Base-by-base conservation (phyloP, 2,888 invertebrate species). In the Tipula helvola region DNA sequence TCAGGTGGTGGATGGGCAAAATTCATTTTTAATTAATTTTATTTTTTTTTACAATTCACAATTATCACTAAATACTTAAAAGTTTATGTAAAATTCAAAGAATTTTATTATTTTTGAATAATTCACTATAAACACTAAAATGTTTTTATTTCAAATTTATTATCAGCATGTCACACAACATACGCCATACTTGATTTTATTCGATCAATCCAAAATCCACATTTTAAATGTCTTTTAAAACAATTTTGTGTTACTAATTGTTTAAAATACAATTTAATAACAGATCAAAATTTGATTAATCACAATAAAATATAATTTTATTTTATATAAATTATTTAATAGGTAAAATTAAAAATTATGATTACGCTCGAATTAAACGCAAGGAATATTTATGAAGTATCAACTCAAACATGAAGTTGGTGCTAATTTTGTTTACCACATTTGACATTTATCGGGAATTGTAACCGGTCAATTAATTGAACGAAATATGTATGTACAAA, bases 1-100 rank as follows among this genome's bases (percentile, higher is more conserved):
- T 91, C 91, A 88, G 91, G 90, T 83, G 89, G 89, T 87, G 89
- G 89, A 83, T 88, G 89, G 85, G 89, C 88, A 87, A 89, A 89
- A 86, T 89, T 89, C 89, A 89, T 89, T 87, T 83, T 88, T 4
- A 44, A 44, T 44, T 44, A 5, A 28, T 2, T 44, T 44, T 5
- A 10, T 44, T 83, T 83, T 83, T n/a, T 39, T 84, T 71, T 71
- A 16, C n/a, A 71, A 71, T 28, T 71, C 71, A 71, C 71, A 52
- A 52, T 7, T 39, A 39, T 5, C 52, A 52, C 52, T 44, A 44
- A 10, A 44, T 44, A 44, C 44, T 52, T 52, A 52, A 52, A 52
- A 52, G 10, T 44, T 12, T 57, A 57, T 57, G 5, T 18, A 57
- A 57, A 57, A 57, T 18, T 28, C 1, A 28, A 28, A 28, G 28